Conservation (phyloP, 1,140 invertebrate species). For the Aphis craccivora region DNA sequence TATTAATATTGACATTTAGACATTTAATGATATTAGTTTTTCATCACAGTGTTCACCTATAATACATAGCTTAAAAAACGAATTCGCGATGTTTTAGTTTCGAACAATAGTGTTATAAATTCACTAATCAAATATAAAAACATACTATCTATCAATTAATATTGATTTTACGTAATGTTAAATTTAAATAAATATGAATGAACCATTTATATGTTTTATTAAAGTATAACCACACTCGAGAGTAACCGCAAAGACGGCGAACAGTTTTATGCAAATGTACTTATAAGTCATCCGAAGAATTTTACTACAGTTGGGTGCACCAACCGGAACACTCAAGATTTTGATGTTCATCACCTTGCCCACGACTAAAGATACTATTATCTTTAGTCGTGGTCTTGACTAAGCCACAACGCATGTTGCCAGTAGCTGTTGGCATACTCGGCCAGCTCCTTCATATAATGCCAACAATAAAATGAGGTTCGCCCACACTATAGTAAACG, state of each 20-base stretch:
- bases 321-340: neutral
- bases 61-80: neutral
- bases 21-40: neutral
- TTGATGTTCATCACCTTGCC: neutral
- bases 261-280: neutral
- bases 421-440: constrained; percentile 4
- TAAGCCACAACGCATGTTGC: neutral
- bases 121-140: neutral
- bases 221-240: too few relatives aligned
- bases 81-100: neutral
- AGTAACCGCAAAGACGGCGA: neutral
- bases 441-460: neutral
- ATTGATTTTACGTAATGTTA: neutral
- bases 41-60: neutral
- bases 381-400: neutral
- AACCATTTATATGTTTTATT: too few relatives aligned
- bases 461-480: constrained; percentile 23
- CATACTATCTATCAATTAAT: neutral
- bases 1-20: neutral
- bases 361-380: neutral
- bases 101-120: neutral
- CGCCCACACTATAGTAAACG: neutral
- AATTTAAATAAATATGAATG: neutral
- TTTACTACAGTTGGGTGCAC: neutral
- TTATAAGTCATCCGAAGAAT: neutral